Percentiles rank a stretch among this genome's conserved stretches.
Evolutionary conservation across 2,888 invertebrate genomes (phyloP).

Genomic region (Xylophagus ater): DNA sequence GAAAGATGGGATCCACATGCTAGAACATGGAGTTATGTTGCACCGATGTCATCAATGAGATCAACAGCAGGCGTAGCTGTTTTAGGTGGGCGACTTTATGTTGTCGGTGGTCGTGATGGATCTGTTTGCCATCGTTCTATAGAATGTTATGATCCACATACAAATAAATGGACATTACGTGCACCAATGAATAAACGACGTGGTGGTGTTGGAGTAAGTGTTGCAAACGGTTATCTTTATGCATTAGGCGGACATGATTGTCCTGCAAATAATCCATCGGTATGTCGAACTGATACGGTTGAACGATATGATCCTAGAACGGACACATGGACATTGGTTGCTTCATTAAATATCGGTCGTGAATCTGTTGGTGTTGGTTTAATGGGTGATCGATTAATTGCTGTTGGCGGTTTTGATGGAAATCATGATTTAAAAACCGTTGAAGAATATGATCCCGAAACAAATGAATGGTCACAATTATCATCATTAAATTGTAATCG

Average conservation of each 20-base stretch:
- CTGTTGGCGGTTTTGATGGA: conserved; percentile 86
- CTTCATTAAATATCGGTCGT: conserved; percentile 68
- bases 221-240: conserved; percentile 78
- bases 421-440: conserved; percentile 76
- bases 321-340: conserved; percentile 75
- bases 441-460: conserved; percentile 79
- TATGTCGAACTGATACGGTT: conserved; percentile 76
- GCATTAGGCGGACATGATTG: conserved; percentile 92
- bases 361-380: conserved; percentile 84
- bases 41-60: conserved; percentile 79
- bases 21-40: conserved; percentile 80
- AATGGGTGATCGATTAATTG: conserved; percentile 62
- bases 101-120: conserved; percentile 87
- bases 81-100: conserved; percentile 72
- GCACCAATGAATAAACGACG: conserved; percentile 79
- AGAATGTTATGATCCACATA: conserved; percentile 70
- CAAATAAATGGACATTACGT: conserved; percentile 66
- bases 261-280: conserved; percentile 74
- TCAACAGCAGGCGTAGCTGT: conserved; percentile 82
- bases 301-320: conserved; percentile 71
- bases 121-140: conserved; percentile 82
- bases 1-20: conserved; percentile 88
- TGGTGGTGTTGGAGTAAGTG: conserved; percentile 78
- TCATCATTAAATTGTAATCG: conserved; percentile 70
- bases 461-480: conserved; percentile 67